These are phyloP conservation scores for Furnarius figulus DNA, from an alignment of 2,113 vertebrate genomes.

Conservation along the genomic window DNA sequence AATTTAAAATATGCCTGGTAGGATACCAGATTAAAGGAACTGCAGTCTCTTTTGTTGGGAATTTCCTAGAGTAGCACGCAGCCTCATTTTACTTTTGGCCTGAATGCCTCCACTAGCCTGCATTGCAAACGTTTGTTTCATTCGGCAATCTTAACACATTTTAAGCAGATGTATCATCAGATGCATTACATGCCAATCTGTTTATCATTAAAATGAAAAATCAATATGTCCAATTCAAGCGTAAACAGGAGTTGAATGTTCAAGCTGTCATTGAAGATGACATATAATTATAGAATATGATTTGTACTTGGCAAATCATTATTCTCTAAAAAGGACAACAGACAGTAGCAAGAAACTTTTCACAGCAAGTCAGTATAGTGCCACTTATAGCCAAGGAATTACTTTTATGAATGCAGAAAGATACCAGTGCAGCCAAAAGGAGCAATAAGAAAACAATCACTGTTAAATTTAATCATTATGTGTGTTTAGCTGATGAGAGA, in stretches of 20 bases:
- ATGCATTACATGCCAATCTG: constrained; percentile 48
- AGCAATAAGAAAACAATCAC: constrained; percentile 46
- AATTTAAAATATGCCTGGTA: constrained; percentile 44
- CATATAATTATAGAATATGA: constrained; percentile 49
- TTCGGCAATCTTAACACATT: constrained; percentile 69
- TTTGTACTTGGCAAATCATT: constrained; percentile 62
- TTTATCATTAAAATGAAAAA: constrained; percentile 69
- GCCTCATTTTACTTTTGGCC: background rate
- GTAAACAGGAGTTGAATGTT: constrained; percentile 56
- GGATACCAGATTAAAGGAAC: constrained; percentile 40
- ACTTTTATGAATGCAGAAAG: constrained; percentile 67
- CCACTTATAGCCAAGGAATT: constrained; percentile 41
- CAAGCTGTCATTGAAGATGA: constrained; percentile 40
- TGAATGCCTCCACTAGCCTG: constrained; percentile 49
- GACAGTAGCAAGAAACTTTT: constrained; percentile 55
- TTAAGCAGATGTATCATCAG: constrained; percentile 44
- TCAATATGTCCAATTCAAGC: constrained; percentile 60
- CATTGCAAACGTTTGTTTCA: constrained; percentile 34
- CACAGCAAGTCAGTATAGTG: background rate
- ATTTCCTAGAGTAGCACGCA: background rate
- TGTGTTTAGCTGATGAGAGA: constrained; percentile 58
- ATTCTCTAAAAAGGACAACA: constrained; percentile 56
- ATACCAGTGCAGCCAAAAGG: constrained; percentile 58
- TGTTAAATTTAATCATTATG: constrained; percentile 67
- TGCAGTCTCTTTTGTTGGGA: background rate